Percentiles rank a stretch among this genome's conserved stretches.
Conservation (phyloP, 2,888 invertebrate species). For the Bibio marci region DNA sequence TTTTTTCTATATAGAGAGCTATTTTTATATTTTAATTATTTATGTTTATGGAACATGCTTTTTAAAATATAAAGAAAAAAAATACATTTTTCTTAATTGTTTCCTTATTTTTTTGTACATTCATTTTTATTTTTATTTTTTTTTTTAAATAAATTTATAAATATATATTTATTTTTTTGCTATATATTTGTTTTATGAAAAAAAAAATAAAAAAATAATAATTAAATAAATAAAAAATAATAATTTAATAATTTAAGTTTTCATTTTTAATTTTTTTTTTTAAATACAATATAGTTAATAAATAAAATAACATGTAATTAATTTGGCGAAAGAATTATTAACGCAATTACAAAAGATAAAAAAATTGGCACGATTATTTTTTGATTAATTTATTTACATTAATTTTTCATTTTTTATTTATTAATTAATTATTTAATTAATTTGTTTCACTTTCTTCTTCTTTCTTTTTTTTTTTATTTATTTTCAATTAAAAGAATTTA, state of each 20-base stretch:
- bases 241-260: not conserved
- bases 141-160: no score
- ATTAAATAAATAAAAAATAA: not conserved
- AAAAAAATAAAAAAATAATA: not conserved
- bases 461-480: not conserved
- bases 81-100: not conserved
- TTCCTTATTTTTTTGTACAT: not conserved
- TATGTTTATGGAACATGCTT: no score
- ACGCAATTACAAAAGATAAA: slow-evolving; percentile 9
- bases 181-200: no score
- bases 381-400: not conserved
- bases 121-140: no score
- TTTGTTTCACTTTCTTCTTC: not conserved
- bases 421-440: not conserved
- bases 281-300: no score
- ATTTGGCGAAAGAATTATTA: slow-evolving; percentile 15
- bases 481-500: not conserved
- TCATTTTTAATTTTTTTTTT: not conserved
- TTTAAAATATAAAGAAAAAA: not conserved
- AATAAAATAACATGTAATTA: slow-evolving; percentile 3
- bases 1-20: no score
- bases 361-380: slow-evolving; percentile 3
- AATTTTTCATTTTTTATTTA: not conserved
- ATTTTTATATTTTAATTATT: no score
- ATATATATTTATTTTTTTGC: no score